Base-by-base conservation (phyloP, 2,797 vertebrate species). In the Tapirus indicus region DNA sequence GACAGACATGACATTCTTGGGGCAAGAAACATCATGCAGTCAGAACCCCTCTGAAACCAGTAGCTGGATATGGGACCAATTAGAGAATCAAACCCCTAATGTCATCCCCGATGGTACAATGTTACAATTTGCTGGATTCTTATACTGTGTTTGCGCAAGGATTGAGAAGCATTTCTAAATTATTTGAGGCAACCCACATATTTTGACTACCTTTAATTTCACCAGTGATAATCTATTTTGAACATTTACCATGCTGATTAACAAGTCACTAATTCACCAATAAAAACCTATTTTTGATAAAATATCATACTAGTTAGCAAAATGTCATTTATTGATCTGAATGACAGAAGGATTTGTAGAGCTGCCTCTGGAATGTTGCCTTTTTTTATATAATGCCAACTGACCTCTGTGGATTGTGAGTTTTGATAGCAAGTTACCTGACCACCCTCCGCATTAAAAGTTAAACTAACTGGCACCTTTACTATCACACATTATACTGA, bases 201-300 rank as follows among this genome's bases (percentile, higher is more conserved):
- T 79, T 66, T 85, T 64, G 60, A 75, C 85, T 62, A 69, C 20
- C 68, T 89, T 92, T 82, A 41, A 58, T 88, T 94, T 91, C 10
- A 88, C 38, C 38, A 95, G 29, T 56, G 56, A 52, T 58, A 71
- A 66, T 84, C 16, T 4, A 77, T 88, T 88, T 84, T 66, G 62
- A 94, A 72, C 27, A 78, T 49, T 88, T 74, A 64, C 79, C 8
- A 5, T 52, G 69, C 35, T 38, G 54, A 56, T 83, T 69, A 82
- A 64, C 32, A 62, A 9, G 11, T 77, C 12, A 7, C 14, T 29
- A 68, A 69, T 44, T 74, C 4, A 11, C 35, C 35, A 71, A 32
- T 86, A 56, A 68, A 96, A 79, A 62, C 2, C 18, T 25, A 32
- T 41, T 54, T 82, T 85, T 96, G 66, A 62, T 41, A 85, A 84